Conservation (phyloP, 2,113 vertebrate species). For the Equus quagga region DNA sequence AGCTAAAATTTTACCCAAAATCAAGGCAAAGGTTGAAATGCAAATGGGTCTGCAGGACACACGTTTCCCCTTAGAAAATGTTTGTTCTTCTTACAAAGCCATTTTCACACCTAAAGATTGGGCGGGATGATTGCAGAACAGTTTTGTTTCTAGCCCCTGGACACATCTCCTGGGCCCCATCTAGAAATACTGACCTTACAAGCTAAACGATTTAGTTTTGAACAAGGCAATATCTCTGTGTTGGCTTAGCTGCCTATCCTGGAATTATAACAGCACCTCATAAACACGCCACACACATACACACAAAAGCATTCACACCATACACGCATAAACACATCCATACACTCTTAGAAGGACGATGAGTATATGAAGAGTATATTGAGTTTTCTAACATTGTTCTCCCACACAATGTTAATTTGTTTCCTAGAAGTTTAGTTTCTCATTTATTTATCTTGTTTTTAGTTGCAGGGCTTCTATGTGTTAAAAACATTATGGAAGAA, state of each 20-base stretch:
- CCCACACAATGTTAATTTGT: neutral
- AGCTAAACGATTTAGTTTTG: neutral
- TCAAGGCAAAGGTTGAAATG: neutral
- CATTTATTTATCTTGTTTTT: neutral
- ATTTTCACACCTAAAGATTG: neutral
- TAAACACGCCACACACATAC: neutral
- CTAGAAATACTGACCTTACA: neutral
- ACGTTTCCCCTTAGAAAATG: neutral
- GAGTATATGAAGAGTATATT: too few relatives aligned
- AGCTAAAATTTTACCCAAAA: neutral
- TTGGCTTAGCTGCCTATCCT: neutral
- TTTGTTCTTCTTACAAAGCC: neutral
- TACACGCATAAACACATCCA: accelerated
- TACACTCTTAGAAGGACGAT: neutral
- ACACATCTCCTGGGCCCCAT: neutral
- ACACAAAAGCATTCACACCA: too few relatives aligned
- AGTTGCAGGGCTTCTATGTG: neutral
- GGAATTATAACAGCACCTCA: neutral
- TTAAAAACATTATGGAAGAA: neutral
- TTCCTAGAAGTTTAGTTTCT: neutral
- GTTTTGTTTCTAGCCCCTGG: neutral
- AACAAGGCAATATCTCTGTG: neutral
- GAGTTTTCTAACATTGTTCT: neutral
- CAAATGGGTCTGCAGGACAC: neutral
- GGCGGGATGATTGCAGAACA: neutral